Percentiles rank a stretch among this genome's conserved stretches.
These are phyloP conservation scores for Taeniopygia guttata DNA, from an alignment of 2,797 vertebrate genomes.

Conservation along the genomic window DNA sequence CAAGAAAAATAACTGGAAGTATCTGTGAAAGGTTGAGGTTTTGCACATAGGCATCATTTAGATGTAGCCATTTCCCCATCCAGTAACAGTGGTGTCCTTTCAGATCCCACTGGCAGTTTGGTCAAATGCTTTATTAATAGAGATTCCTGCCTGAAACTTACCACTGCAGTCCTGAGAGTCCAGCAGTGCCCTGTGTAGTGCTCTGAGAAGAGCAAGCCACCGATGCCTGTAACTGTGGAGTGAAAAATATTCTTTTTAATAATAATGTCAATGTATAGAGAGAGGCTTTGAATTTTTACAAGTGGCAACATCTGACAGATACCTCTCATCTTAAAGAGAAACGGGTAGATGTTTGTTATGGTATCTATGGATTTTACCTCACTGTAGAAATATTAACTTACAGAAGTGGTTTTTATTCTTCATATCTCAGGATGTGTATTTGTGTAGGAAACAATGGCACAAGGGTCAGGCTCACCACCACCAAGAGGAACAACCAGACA, in stretches of 20 bases:
- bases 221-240: not conserved
- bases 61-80: accelerated
- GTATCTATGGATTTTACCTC: not conserved
- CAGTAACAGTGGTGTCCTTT: not conserved
- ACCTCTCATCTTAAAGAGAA: not conserved
- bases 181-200: not conserved
- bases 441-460: not conserved
- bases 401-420: not conserved
- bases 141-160: not conserved
- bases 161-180: not conserved
- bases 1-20: not conserved
- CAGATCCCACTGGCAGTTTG: not conserved
- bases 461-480: not conserved
- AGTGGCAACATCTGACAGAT: not conserved
- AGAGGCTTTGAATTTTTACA: not conserved
- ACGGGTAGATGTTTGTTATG: not conserved
- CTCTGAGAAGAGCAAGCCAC: not conserved
- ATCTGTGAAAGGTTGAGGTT: not conserved
- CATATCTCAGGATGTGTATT: not conserved
- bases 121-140: not conserved
- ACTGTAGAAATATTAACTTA: not conserved
- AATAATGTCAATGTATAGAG: not conserved
- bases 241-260: not conserved
- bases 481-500: not conserved
- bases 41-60: not conserved